These are phyloP conservation scores for Cacoxenus indagator DNA, from an alignment of 2,888 invertebrate genomes.

Conservation along the genomic window DNA sequence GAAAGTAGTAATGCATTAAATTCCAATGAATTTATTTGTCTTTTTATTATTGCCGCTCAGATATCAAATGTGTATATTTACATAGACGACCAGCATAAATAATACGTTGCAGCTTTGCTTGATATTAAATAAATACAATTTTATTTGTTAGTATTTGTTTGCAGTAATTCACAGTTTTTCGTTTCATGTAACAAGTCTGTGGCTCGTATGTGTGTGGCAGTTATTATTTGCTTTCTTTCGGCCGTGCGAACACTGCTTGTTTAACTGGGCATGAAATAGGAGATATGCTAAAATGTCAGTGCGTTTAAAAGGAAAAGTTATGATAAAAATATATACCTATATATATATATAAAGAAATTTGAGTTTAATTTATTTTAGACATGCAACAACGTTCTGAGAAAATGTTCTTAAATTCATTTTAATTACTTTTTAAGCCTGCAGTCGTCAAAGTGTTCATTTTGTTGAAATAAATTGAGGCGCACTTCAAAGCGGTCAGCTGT, in stretches of 20 bases:
- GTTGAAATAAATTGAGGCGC: not conserved
- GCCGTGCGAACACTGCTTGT: not conserved
- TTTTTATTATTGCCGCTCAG: no score
- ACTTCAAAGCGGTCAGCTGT: not conserved
- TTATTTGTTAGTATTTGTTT: not conserved
- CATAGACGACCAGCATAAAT: conserved; percentile 10
- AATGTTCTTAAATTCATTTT: no score
- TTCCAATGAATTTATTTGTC: no score
- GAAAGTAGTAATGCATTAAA: no score
- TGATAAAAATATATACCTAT: no score
- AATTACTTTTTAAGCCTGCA: conserved; percentile 7
- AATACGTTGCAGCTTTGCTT: not conserved
- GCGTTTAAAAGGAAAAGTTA: not conserved
- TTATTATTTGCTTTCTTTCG: conserved; percentile 19
- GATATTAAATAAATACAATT: conserved; percentile 17
- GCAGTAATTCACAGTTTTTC: not conserved
- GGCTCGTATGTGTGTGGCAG: conserved; percentile 2
- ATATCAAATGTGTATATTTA: not conserved
- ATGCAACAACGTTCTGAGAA: no score
- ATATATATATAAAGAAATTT: no score
- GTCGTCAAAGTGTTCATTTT: not conserved
- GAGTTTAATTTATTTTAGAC: no score
- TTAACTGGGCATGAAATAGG: not conserved
- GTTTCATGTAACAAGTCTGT: not conserved
- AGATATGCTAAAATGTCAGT: conserved; percentile 6